phyloP scores from a whole-genome alignment of 1,140 invertebrate genomes.

The Holcopasites calliopsidis region DNA sequence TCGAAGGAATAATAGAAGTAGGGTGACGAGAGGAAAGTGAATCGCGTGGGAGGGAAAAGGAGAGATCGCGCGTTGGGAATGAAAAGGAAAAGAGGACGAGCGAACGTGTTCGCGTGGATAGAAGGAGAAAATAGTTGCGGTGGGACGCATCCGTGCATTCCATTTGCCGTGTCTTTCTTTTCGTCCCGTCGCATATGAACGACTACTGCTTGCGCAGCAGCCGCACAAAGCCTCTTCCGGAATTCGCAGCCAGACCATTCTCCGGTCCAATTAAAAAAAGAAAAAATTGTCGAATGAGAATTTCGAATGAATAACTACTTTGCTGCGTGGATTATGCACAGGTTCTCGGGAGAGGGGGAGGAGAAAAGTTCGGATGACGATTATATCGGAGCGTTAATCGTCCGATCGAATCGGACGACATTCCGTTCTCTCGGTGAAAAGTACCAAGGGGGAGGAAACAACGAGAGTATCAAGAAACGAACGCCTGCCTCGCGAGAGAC shows the following conservation, averaged over 20 bases:
- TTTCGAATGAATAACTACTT: conserved; percentile 44
- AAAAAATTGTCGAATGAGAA: conserved; percentile 41
- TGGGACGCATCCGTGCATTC: conserved; percentile 18
- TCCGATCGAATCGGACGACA: neutral
- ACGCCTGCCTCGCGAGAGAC: conserved; percentile 4
- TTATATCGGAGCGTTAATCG: conserved; percentile 21
- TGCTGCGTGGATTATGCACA: too few relatives aligned
- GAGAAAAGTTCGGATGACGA: neutral
- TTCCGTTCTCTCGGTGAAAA: neutral
- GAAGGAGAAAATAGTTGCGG: conserved; percentile 2
- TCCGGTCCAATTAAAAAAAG: conserved; percentile 49
- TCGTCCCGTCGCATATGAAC: conserved; percentile 4
- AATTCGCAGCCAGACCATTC: conserved; percentile 24
- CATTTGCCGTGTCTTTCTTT: conserved; percentile 28
- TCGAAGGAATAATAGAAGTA: neutral
- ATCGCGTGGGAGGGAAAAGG: too few relatives aligned
- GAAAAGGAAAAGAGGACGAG: neutral
- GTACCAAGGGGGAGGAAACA: neutral
- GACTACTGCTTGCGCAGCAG: neutral
- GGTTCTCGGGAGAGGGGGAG: too few relatives aligned
- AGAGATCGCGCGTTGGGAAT: neutral
- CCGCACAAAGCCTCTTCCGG: conserved; percentile 32
- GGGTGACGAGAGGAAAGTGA: neutral
- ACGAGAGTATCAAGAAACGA: neutral
- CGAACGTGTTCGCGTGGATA: neutral